Evolutionary conservation across 2,113 vertebrate species (phyloP).

Genomic region (Recurvirostra avosetta): DNA sequence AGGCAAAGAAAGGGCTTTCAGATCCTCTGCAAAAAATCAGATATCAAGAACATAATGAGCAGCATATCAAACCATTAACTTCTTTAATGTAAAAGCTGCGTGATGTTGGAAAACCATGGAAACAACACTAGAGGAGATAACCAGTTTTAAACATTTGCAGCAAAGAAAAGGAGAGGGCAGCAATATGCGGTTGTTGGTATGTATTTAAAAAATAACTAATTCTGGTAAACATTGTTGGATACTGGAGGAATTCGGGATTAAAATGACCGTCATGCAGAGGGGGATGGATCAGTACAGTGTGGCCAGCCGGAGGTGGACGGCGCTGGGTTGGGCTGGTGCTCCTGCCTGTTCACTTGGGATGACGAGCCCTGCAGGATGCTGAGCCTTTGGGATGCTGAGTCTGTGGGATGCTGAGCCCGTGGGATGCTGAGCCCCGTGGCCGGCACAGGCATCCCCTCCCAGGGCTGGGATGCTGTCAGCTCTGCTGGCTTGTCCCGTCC

Average conservation of each 20-base stretch:
- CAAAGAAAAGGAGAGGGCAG: neutral
- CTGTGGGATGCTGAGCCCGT: too few species aligned
- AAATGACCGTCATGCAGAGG: too few species aligned
- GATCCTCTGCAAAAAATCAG: neutral
- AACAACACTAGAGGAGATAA: neutral
- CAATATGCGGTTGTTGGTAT: neutral
- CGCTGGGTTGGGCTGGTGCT: fast-evolving
- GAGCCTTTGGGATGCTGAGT: neutral
- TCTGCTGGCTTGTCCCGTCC: neutral
- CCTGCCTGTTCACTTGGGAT: neutral
- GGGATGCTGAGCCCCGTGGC: neutral
- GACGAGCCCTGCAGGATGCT: neutral
- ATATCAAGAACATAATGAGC: neutral
- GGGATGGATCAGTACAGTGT: too few species aligned
- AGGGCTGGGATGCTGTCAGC: neutral
- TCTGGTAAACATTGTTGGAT: fast-evolving
- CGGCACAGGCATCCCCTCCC: neutral
- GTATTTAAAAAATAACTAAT: fast-evolving
- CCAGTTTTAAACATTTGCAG: fast-evolving
- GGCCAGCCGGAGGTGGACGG: fast-evolving
- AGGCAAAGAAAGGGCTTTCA: neutral
- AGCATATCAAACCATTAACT: neutral
- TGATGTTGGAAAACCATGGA: neutral
- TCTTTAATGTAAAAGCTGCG: neutral
- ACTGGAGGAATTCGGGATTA: neutral